These are phyloP conservation scores for Gymnocheta viridis DNA, from an alignment of 2,888 invertebrate species.

Conservation along the genomic window DNA sequence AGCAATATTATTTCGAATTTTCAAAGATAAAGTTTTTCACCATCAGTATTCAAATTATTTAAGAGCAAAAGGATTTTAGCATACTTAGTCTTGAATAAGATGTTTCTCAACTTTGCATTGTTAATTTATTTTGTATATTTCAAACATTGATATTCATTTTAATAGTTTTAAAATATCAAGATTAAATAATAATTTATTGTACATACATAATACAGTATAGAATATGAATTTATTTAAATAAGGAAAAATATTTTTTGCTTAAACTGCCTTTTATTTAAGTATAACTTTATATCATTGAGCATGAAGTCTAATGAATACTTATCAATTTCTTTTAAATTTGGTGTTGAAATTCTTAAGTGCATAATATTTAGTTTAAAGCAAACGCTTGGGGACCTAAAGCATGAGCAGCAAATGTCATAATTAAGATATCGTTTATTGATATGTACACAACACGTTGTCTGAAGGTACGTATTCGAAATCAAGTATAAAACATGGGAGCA, in stretches of 20 bases:
- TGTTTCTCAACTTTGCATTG: not conserved
- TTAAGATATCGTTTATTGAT: not conserved
- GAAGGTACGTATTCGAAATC: too few relatives aligned
- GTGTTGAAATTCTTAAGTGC: constrained; percentile 26
- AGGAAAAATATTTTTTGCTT: too few relatives aligned
- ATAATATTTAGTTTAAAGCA: not conserved
- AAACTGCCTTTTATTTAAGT: too few relatives aligned
- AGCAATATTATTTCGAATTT: not conserved
- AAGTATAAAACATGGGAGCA: too few relatives aligned
- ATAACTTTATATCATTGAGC: too few relatives aligned
- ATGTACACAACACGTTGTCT: too few relatives aligned
- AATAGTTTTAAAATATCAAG: too few relatives aligned
- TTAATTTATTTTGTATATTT: not conserved
- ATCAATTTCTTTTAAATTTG: constrained; percentile 21
- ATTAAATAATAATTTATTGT: too few relatives aligned
- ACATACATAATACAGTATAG: too few relatives aligned
- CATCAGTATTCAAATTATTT: not conserved
- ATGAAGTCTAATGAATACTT: not conserved
- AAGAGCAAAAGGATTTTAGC: not conserved
- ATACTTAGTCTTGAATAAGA: not conserved
- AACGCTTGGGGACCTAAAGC: not conserved
- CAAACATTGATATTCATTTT: not conserved
- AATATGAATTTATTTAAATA: too few relatives aligned
- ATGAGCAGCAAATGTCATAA: not conserved
- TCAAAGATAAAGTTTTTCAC: not conserved